Conservation (phyloP, 2,113 vertebrate species). For the Puntigrus tetrazona region DNA sequence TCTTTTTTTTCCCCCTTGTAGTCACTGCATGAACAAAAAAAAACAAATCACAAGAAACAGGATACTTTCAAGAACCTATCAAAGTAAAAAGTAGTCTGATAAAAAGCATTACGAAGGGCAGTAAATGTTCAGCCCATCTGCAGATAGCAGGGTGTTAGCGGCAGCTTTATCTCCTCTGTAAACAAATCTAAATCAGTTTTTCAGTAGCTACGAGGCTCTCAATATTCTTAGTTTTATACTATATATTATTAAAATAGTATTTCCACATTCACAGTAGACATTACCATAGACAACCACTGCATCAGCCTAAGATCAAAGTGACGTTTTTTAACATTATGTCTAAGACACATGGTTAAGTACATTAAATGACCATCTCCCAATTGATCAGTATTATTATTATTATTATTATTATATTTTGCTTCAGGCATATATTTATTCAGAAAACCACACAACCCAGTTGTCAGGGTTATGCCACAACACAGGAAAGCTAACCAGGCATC, state of each 20-base stretch:
- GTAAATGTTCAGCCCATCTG: neutral
- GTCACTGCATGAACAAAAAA: neutral
- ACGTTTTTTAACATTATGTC: too few species aligned
- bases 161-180: neutral
- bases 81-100: neutral
- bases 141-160: constrained; percentile 20
- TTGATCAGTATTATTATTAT: too few species aligned
- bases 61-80: neutral
- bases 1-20: neutral
- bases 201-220: neutral
- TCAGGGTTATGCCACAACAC: neutral
- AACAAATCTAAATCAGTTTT: neutral
- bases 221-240: neutral
- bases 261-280: too few species aligned
- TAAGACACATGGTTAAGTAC: too few species aligned
- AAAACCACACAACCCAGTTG: neutral
- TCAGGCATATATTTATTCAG: neutral
- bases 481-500: neutral
- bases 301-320: too few species aligned
- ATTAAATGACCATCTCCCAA: too few species aligned
- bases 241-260: too few species aligned
- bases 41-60: neutral
- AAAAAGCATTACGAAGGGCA: neutral
- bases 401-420: too few species aligned
- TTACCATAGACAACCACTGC: neutral